Conservation (phyloP, 2,113 vertebrate species). For the Copsychus sechellarum region DNA sequence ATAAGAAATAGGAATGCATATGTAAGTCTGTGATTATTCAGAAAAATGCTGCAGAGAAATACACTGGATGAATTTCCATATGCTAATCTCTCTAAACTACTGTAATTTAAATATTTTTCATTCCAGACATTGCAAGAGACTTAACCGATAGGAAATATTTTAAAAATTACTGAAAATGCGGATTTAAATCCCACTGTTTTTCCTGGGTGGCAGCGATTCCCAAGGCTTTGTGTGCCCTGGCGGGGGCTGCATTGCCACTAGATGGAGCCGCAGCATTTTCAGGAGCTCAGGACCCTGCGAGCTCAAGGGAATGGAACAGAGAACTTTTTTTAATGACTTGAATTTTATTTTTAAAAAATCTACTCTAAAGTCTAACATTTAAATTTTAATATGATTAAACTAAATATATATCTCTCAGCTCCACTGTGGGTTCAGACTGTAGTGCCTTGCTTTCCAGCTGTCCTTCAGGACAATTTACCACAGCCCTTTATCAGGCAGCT, state of each 20-base stretch:
- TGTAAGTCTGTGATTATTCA: background rate
- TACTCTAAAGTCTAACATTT: background rate
- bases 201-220: rapidly evolving
- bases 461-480: constrained; percentile 66
- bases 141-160: background rate
- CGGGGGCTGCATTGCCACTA: constrained; percentile 5
- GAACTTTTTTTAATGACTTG: background rate
- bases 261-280: constrained; percentile 58
- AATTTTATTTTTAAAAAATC: background rate
- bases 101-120: background rate
- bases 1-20: background rate
- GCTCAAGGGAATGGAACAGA: background rate
- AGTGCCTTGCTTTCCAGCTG: background rate
- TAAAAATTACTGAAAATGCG: background rate
- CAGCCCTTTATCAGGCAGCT: constrained; percentile 24
- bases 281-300: background rate
- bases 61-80: background rate
- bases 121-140: rapidly evolving
- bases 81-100: background rate
- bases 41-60: background rate
- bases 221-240: too few relatives aligned
- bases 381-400: constrained; percentile 33
- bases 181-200: background rate
- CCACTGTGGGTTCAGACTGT: constrained; percentile 4
- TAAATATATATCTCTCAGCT: background rate